Evolutionary conservation across 2,888 invertebrate species (phyloP), one percentile per base, ranked within the genome.

Genomic region (Trachelus troglodyta): DNA sequence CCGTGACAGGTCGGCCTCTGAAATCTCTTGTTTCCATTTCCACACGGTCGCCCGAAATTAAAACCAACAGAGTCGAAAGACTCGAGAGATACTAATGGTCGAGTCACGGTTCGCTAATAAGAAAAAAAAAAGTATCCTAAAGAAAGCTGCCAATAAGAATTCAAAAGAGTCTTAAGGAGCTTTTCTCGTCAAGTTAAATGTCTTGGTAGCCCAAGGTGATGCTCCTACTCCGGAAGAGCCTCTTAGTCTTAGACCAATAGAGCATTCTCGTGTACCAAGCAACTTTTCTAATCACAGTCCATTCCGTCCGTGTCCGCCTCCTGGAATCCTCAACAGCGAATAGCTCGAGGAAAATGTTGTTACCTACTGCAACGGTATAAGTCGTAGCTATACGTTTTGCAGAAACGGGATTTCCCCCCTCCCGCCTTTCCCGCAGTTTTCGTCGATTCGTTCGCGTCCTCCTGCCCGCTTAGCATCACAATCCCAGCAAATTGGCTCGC

Each of bases 401-500:
- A 56, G 40, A 56, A 56, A 15, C 23, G 15, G 15, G 6, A 56
- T 15, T 15, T 4, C 15, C 9, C 40, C 23, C 23, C 40, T 6
- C 23, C 9, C 6, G 40, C 23, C 9, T 23, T 56, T 56, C 23
- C 9, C 40, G 23, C 40, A 56, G 40, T 56, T 56, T 56, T 56
- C 40, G 40, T 23, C 40, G 23, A 56, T 56, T 56, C 40, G 40
- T 56, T 56, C 40, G 40, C 40, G 23, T 56, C 40, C 40, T 23
- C 40, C 40, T 56, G 40, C 79, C 79, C 85, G 86, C 84, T 88
- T 88, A 89, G 86, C 88, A 88, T 88, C 85, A 89, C 89, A 89
- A 89, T 89, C 87, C 86, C 81, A 80, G 83, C 88, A 88, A 88
- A 88, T 89, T 89, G 88, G 85, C 82, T 82, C 84, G 87, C 85